phyloP scores from a whole-genome alignment of 2,888 invertebrate species.

The Leptopilina syphax region DNA sequence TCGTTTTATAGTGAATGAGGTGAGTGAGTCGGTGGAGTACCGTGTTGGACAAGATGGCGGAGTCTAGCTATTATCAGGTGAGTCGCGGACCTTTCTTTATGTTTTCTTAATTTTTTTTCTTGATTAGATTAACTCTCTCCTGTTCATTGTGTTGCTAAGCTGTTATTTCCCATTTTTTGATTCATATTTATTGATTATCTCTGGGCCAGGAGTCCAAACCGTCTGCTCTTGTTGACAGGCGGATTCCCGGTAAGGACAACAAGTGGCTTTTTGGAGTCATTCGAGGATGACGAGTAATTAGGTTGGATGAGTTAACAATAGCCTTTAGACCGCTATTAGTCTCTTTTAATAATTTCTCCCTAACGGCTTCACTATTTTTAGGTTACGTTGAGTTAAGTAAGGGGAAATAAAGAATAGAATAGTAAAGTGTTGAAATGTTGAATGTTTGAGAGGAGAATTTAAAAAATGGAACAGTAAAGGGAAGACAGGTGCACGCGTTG shows the following conservation, averaged over 20 bases:
- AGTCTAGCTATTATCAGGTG: constrained; percentile 83
- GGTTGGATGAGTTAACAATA: not conserved
- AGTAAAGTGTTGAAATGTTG: not conserved
- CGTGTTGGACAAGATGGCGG: constrained; percentile 80
- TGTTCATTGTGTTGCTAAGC: not conserved
- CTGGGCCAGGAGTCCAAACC: not conserved
- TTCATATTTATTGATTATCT: not conserved
- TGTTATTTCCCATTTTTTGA: not conserved
- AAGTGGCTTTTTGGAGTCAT: constrained; percentile 39
- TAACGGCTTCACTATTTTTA: not conserved
- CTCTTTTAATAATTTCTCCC: not conserved
- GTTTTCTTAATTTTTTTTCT: constrained; percentile 29
- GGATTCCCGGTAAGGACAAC: constrained; percentile 37
- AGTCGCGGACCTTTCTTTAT: constrained; percentile 68
- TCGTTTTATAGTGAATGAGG: constrained; percentile 63
- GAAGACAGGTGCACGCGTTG: constrained; percentile 34
- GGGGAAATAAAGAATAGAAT: not conserved
- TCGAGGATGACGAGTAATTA: constrained; percentile 37
- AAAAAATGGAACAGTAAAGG: constrained; percentile 6
- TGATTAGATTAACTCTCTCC: not conserved
- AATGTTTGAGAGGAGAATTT: not conserved
- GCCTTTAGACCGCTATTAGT: not conserved
- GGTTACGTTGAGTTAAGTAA: not conserved
- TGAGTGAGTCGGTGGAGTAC: constrained; percentile 61
- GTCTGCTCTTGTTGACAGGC: constrained; percentile 39